Conservation (phyloP, 2,888 invertebrate genomes). For the Microctonus brassicae region DNA sequence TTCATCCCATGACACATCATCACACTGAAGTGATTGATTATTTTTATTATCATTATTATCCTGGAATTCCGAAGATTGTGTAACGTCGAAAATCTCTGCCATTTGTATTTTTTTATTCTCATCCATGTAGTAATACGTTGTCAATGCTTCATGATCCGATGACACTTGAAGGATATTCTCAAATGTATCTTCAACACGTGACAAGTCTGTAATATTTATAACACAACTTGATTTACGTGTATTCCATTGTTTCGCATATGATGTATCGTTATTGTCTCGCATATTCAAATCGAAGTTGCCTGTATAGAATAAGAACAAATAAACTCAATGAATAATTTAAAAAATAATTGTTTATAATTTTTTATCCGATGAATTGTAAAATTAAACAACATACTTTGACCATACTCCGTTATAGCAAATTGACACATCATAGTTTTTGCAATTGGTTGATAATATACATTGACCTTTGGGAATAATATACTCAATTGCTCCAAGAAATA, state of each 20-base stretch:
- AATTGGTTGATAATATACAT: conserved; percentile 61
- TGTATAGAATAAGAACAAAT: background rate
- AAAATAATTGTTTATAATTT: background rate
- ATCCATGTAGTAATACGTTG: conserved; percentile 93
- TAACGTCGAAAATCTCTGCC: conserved; percentile 91
- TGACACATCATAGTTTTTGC: conserved; percentile 71
- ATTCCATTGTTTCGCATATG: conserved; percentile 52
- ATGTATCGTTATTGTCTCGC: background rate
- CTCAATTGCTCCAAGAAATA: conserved; percentile 75
- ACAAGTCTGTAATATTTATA: conserved; percentile 60
- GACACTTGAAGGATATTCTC: conserved; percentile 79
- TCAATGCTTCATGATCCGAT: conserved; percentile 87
- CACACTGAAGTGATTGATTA: conserved; percentile 75
- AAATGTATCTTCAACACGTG: conserved; percentile 71
- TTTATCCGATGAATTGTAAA: background rate
- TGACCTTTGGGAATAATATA: conserved; percentile 71
- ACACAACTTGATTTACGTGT: conserved; percentile 59
- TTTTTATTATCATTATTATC: conserved; percentile 72
- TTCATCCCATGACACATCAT: conserved; percentile 73
- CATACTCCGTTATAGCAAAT: conserved; percentile 77
- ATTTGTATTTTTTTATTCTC: conserved; percentile 89
- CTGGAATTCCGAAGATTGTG: conserved; percentile 76
- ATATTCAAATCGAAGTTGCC: background rate
- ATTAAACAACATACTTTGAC: conserved; percentile 69
- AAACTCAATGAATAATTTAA: background rate